Evolutionary conservation across 2,113 vertebrate species (phyloP), one percentile per base, ranked within the genome.

Genomic region (Hassar affinis): DNA sequence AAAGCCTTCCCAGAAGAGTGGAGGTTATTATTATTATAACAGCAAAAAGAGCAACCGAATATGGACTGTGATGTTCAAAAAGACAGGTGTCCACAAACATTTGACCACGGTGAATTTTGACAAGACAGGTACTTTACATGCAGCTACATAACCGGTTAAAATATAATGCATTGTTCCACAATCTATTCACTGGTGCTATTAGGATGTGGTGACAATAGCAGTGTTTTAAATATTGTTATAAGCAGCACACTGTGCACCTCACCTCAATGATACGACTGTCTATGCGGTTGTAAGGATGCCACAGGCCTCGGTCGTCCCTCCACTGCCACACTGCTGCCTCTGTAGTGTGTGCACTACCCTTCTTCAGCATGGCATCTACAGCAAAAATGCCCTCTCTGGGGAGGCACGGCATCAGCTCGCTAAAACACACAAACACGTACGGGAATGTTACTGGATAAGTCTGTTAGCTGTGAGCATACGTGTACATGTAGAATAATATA

Each of bases 261-360:
- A 99, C 98, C 97, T 99, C 98, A 92, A 99, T 99, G 90, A 99
- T 99, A 89, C 98, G 96, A 92, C 98, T 99, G 90, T 99, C 98
- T 84, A 99, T 99, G 89, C 98, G 96, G 92, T 98, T 99, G 91
- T 99, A 99, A 2, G 98, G 98, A 92, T 99, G 98, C 98, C 98
- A 99, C 77, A 99, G 95, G 81, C 97, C 98, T 52, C 98, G 93
- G 91, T 99, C 98, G 88, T 99, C 98, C 81, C 97, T 93, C 98
- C 98, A 99, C 56, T 99, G 98, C 98, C 98, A 99, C 88, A 99
- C 97, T 0, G 97, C 97, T 38, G 97, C 98, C 81, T 99, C 98
- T 27, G 97, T 98, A 82, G 97, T 97, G 93, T 99, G 98, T 0
- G 97, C 95, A 49, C 96, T 99, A 90, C 98, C 98, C 91, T 99